phyloP scores from a whole-genome alignment of 1,140 invertebrate genomes.

The Apis cerana region DNA sequence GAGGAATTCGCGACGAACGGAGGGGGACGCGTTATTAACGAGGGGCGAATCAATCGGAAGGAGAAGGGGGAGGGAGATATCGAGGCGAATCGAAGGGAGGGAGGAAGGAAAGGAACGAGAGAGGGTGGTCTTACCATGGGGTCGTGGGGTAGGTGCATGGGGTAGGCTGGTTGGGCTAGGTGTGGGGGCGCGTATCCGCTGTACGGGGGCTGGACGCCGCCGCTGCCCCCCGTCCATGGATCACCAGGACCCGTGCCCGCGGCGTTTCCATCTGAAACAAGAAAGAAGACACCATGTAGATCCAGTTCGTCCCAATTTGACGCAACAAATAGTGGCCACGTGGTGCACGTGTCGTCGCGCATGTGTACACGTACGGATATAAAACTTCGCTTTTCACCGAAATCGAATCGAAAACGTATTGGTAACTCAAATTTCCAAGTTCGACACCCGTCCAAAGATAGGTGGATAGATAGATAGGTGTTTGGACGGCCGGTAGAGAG shows the following conservation, averaged over 20 bases:
- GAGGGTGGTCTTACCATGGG: constrained; percentile 82
- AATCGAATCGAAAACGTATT: too few relatives aligned
- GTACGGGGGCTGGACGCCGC: constrained; percentile 78
- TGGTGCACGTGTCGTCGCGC: constrained; percentile 55
- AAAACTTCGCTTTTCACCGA: background rate
- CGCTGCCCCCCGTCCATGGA: constrained; percentile 78
- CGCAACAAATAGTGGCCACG: constrained; percentile 57
- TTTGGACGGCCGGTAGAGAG: too few relatives aligned
- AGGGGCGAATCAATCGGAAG: too few relatives aligned
- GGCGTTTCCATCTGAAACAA: constrained; percentile 79
- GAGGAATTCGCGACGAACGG: background rate
- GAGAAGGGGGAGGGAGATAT: too few relatives aligned
- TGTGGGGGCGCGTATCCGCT: constrained; percentile 79
- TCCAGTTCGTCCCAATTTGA: background rate
- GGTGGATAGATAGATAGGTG: too few relatives aligned
- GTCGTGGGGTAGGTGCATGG: constrained; percentile 84
- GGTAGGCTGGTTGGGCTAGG: constrained; percentile 79
- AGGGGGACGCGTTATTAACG: background rate
- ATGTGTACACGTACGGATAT: constrained; percentile 55
- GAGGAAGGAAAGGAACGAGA: background rate
- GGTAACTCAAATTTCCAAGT: too few relatives aligned
- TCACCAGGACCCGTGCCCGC: constrained; percentile 78
- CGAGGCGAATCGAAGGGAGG: too few relatives aligned
- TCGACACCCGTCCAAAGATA: too few relatives aligned
- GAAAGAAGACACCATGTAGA: background rate